A percentile compares a stretch with the other conserved stretches of the same genome.
Conservation (phyloP, 2,113 vertebrate genomes). For the Leucopternis melanops region DNA sequence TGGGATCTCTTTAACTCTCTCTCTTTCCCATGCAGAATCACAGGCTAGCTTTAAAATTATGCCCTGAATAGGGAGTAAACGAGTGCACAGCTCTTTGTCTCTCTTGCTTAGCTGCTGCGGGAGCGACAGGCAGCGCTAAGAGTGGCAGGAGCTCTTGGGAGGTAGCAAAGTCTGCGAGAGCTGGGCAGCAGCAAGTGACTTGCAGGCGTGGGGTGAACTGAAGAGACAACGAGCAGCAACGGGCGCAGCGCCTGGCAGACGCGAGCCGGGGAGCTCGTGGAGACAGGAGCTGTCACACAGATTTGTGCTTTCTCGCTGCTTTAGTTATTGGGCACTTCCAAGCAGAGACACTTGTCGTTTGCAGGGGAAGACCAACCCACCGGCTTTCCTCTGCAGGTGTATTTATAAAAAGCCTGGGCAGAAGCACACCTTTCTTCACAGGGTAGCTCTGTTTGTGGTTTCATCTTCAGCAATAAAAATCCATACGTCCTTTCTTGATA, state of each 20-base stretch:
- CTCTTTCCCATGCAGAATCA: background rate
- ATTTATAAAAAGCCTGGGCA: background rate
- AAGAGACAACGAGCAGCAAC: background rate
- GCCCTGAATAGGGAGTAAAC: background rate
- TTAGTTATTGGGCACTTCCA: background rate
- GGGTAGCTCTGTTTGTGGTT: background rate
- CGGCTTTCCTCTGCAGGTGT: background rate
- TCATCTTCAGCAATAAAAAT: background rate
- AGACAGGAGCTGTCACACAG: background rate
- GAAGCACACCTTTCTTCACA: background rate
- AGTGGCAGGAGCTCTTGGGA: background rate
- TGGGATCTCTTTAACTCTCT: background rate
- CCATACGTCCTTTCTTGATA: background rate
- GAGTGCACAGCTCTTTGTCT: background rate
- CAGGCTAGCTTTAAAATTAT: background rate
- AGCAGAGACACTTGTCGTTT: background rate
- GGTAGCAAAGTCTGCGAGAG: background rate
- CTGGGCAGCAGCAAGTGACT: background rate
- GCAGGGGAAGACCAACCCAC: background rate
- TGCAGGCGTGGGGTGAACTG: background rate
- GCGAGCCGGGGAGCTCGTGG: background rate
- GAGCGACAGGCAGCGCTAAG: background rate
- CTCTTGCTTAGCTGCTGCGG: background rate
- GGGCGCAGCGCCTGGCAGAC: background rate
- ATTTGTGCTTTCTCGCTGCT: background rate